Evolutionary conservation across 2,888 invertebrate species (phyloP), one percentile per base, ranked within the genome.

Genomic region (Rugalucina vietnamica): DNA sequence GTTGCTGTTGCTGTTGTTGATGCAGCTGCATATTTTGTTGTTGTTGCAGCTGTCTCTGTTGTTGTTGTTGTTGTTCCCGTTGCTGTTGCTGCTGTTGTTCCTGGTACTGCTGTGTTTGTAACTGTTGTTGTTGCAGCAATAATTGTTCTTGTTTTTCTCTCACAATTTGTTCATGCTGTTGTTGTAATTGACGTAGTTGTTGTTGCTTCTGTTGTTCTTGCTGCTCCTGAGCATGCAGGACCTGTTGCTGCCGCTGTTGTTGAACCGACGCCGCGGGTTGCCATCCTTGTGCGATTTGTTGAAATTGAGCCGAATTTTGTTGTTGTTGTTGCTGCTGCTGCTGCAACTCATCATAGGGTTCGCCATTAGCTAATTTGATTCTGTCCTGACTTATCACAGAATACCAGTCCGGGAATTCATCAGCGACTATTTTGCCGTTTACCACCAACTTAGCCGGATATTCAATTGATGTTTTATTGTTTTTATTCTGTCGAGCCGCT

Each of bases 321-420:
- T 60, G 24, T 60, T 60, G 60, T 27, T 27, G 60, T 29, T 60
- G 60, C 60, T 60, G 60, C 29, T 60, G 60, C 29, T 60, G 60
- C 10, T 27, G 1, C 29, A 8, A 8, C 4, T 60, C 60, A 60
- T 10, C 18, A 27, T 10, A 60, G 10, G 60, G 5, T 60, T 60
- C 60, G 1, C 60, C 60, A 27, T 60, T 60, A 10, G 60, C 60
- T 27, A 60, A 27, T 29, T 60, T 60, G 5, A 10, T 10, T 60
- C 60, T 60, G 60, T 60, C 60, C 29, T 60, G 24, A 29, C 60
- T 29, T 5, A 60, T 8, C 4, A 27, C 18, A 10, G 24, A 60
- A 5, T n/a, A 24, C 69, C 76, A 69, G 2, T 76, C 76, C n/a
- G 76, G 69, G 1, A 76, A 14, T 69, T 76, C 76, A 36, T 76